Percentiles rank a stretch among this genome's conserved stretches.
These are phyloP conservation scores for Fregetta grallaria DNA, from an alignment of 2,113 vertebrate species.

Conservation along the genomic window DNA sequence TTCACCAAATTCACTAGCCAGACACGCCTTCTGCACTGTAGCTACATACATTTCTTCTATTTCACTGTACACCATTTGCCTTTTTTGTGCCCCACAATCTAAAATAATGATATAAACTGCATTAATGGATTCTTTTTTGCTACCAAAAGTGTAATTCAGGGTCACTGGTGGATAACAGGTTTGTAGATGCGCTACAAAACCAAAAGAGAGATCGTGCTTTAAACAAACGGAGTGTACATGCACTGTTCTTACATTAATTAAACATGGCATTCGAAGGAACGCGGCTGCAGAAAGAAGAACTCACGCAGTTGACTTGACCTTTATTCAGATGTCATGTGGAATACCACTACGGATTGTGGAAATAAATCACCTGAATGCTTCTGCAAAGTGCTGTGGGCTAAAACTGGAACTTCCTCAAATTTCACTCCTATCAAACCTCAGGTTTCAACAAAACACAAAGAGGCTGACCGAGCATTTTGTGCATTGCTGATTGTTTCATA, in stretches of 20 bases:
- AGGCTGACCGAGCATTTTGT: neutral
- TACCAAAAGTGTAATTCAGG: neutral
- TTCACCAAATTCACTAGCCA: neutral
- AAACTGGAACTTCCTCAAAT: neutral
- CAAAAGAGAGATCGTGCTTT: neutral
- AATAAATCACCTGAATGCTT: conserved; percentile 29
- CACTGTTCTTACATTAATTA: neutral
- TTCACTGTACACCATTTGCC: neutral
- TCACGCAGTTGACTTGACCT: neutral
- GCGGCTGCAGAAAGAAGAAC: neutral
- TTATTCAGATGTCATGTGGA: conserved; percentile 48
- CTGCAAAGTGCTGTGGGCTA: neutral
- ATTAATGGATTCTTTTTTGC: neutral
- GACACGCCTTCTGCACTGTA: neutral
- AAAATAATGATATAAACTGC: neutral
- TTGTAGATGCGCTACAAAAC: neutral
- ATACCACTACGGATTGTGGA: neutral
- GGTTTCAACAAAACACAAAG: neutral
- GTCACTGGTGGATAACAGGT: neutral
- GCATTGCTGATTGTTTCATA: neutral
- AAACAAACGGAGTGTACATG: neutral
- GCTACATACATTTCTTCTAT: neutral
- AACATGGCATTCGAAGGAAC: conserved; percentile 3
- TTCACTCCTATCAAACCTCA: neutral
- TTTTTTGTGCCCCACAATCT: neutral